Evolutionary conservation across 2,888 invertebrate genomes (phyloP), one percentile per base, ranked within the genome.

Genomic region (Leptinotarsa tumamoca): DNA sequence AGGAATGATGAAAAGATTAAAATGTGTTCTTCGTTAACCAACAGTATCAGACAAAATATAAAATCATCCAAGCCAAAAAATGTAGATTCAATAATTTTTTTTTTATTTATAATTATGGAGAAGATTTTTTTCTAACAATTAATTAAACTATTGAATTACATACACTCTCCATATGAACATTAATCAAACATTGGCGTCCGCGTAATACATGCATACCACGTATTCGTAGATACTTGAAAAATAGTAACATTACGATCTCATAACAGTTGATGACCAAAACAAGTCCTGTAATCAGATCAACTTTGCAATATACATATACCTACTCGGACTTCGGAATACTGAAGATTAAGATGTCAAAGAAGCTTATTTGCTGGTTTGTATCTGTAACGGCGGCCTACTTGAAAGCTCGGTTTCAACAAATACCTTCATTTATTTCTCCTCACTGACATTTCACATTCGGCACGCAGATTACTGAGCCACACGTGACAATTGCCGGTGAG

Each of bases 381-480:
- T 75, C 66, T 74, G 72, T 68, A 69, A 61, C 58, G 76, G 80
- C 82, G 82, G 82, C 74, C 73, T 77, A 79, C 78, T 80, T 79
- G 81, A 82, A 82, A 80, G 79, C 76, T 73, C 68, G 78, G 73
- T 66, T 68, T 79, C 79, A 82, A 83, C 86, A 87, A 88, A 88
- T 86, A 87, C 86, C 86, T 87, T 86, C 88, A 89, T 89, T 89
- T 88, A 88, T 88, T 88, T 88, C 86, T 84, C 84, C 84, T 85
- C 87, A 87, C 88, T 88, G 89, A 89, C 89, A 86, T 87, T 86
- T 87, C 84, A 84, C 86, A 88, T 89, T 88, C 86, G 88, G 84
- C 86, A 88, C 86, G 87, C 86, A 85, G 88, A 87, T 88, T 88
- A 87, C 83, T 83, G 83, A 79, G 81, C 79, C 78, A 84, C 86